Conservation (phyloP, 2,797 vertebrate genomes). For the Balearica regulorum region DNA sequence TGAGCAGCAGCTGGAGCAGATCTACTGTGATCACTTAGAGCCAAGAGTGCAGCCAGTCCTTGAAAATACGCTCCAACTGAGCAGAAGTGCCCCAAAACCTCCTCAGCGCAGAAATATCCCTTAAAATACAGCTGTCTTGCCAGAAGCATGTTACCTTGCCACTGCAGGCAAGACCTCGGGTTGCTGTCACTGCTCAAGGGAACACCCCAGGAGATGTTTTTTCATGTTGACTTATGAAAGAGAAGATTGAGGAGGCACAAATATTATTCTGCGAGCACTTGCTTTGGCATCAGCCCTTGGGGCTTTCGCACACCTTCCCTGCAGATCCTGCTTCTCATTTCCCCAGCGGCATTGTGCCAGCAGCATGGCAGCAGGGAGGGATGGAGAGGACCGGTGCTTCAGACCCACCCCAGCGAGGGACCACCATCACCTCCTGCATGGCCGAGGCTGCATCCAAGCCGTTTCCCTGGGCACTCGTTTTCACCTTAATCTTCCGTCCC, state of each 20-base stretch:
- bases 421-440: not conserved
- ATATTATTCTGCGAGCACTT: not conserved
- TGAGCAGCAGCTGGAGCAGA: not conserved
- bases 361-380: not conserved
- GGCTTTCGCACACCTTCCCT: not conserved
- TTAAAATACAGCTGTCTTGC: not conserved
- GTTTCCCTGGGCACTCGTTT: not conserved
- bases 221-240: not conserved
- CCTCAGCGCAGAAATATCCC: not conserved
- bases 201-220: not conserved
- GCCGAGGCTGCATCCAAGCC: not conserved
- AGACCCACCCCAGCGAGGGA: not conserved
- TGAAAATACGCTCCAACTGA: not conserved
- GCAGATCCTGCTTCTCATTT: not conserved
- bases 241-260: not conserved
- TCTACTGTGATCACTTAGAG: not conserved
- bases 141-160: not conserved
- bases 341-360: not conserved
- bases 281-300: not conserved
- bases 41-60: not conserved
- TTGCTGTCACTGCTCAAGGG: not conserved
- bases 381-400: not conserved
- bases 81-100: not conserved
- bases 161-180: not conserved
- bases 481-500: rapidly evolving